Evolutionary conservation across 1,140 invertebrate species (phyloP), one percentile per base, ranked within the genome.

Genomic region (Pantala flavescens): DNA sequence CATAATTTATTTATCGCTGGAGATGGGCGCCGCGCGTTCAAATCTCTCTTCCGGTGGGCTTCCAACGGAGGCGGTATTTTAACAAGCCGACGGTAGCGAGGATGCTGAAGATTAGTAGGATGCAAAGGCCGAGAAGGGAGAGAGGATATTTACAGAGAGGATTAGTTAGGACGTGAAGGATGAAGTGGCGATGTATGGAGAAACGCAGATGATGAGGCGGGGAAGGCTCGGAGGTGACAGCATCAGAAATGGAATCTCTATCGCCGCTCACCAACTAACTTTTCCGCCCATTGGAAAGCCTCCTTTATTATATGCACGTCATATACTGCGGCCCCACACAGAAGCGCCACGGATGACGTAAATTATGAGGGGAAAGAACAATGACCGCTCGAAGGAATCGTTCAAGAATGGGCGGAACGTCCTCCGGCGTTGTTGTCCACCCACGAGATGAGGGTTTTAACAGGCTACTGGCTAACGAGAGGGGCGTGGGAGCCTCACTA

Each of bases 201-300:
- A 12, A 63, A 63, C 49, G 49, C 1, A 14, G 49, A 63, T 63
- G 49, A 63, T 63, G 49, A 63, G 49, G 49, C 12, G 49, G 49
- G 12, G 49, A 63, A 21, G 49, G 5, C n/a, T 63, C n/a, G 49
- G 12, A 63, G n/a, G 49, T 63, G 49, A 63, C 49, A 63, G 49
- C 49, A 63, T 63, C 49, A 63, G 49, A 63, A 63, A 63, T 63
- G 49, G 49, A 63, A 63, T 63, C 49, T 63, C 49, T 12, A 63
- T 63, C 49, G 49, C 49, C 49, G 49, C n/a, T 63, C 49, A 21
- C 49, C 49, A 36, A 36, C 28, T 21, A 63, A 63, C 49, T 63
- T 21, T 21, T 63, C 49, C 49, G 14, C 49, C 49, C 49, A 3
- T 63, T 12, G 5, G 5, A 16, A 63, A 19, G 16, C 49, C 49